These are phyloP conservation scores for Argentina silus DNA, from an alignment of 2,797 vertebrate species.

Conservation along the genomic window DNA sequence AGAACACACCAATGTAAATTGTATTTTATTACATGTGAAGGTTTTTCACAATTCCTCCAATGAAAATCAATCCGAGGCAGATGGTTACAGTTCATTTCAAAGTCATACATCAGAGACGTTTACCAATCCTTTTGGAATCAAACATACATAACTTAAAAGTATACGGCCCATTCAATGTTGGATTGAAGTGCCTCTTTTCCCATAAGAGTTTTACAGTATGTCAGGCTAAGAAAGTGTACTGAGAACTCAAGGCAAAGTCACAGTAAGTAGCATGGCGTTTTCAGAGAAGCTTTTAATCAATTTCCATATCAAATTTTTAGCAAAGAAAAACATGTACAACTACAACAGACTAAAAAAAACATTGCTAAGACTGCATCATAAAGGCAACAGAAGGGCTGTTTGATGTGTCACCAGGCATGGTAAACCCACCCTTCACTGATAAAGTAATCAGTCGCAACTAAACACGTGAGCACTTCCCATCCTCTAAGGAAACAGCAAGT, in stretches of 20 bases:
- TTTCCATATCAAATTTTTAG: conserved; percentile 53
- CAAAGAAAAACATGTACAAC: conserved; percentile 64
- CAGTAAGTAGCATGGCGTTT: conserved; percentile 16
- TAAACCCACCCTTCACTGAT: conserved; percentile 29
- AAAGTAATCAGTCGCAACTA: conserved; percentile 41
- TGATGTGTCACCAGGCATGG: conserved; percentile 24
- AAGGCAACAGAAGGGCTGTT: conserved; percentile 24
- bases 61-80: conserved; percentile 33
- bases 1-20: conserved; percentile 33
- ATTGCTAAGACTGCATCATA: conserved; percentile 34
- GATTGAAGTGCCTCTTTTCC: neutral
- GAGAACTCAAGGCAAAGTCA: conserved; percentile 6
- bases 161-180: neutral
- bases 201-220: neutral
- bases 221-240: neutral
- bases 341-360: conserved; percentile 61
- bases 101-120: neutral
- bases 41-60: conserved; percentile 32
- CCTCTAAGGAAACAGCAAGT: neutral
- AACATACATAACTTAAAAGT: neutral
- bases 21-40: conserved; percentile 63
- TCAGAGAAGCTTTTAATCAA: conserved; percentile 50
- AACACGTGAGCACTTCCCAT: conserved; percentile 25
- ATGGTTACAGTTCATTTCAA: neutral
- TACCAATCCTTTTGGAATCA: neutral